Conservation (phyloP, 2,888 invertebrate genomes). For the Ectemnius lituratus region DNA sequence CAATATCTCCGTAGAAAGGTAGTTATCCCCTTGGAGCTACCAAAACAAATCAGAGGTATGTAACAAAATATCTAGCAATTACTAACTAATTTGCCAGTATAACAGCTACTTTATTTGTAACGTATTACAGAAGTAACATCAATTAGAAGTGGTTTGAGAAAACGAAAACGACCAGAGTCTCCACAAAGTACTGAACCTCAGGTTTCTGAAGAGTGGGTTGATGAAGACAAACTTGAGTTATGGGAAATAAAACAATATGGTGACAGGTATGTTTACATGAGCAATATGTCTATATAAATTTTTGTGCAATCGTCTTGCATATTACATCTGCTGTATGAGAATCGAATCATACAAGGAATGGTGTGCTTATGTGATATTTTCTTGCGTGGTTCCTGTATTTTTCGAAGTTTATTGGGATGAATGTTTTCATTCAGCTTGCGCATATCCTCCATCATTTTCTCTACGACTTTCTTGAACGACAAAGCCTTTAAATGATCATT, state of each 20-base stretch:
- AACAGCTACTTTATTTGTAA: constrained; percentile 14
- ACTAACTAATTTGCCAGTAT: neutral
- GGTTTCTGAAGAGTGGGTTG: constrained; percentile 97
- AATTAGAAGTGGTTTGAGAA: constrained; percentile 94
- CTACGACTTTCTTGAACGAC: neutral
- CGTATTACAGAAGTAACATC: constrained; percentile 90
- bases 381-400: too few relatives aligned
- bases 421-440: too few relatives aligned
- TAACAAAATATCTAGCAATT: constrained; percentile 22
- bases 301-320: too few relatives aligned
- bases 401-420: too few relatives aligned
- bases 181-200: constrained; percentile 97
- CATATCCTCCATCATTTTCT: too few relatives aligned
- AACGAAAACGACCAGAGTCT: constrained; percentile 94
- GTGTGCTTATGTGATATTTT: too few relatives aligned
- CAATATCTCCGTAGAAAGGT: constrained; percentile 96
- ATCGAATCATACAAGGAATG: too few relatives aligned
- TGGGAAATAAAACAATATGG: constrained; percentile 98
- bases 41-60: constrained; percentile 91
- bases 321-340: too few relatives aligned
- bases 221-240: constrained; percentile 95
- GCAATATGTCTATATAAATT: too few relatives aligned
- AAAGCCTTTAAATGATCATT: neutral
- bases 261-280: constrained; percentile 81
- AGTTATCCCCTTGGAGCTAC: constrained; percentile 95